These are phyloP conservation scores for Aegotheles bennettii DNA, from an alignment of 2,113 vertebrate genomes.

Conservation along the genomic window DNA sequence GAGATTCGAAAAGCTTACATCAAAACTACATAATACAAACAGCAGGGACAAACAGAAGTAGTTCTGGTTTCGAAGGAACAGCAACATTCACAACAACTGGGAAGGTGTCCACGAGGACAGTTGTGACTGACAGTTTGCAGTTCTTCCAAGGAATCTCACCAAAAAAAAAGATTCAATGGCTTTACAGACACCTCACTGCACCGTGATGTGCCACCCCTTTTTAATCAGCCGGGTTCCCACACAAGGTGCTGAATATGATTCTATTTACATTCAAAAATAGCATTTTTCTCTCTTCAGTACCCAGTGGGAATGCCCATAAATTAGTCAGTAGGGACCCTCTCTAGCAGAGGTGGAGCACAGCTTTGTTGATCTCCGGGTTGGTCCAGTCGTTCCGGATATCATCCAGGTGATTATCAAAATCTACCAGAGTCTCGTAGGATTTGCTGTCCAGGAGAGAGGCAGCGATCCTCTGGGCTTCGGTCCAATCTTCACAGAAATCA, in stretches of 20 bases:
- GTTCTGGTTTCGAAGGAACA: conserved; percentile 17
- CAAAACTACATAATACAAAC: conserved; percentile 49
- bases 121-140: background rate
- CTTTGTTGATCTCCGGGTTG: conserved; percentile 96
- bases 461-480: conserved; percentile 89
- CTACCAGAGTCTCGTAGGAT: conserved; percentile 89
- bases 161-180: background rate
- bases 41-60: conserved; percentile 41
- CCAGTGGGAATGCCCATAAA: background rate
- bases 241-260: background rate
- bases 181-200: background rate
- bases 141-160: conserved; percentile 6
- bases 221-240: conserved; percentile 41
- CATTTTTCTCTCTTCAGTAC: conserved; percentile 32
- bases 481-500: conserved; percentile 94
- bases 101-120: background rate
- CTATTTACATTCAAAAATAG: conserved; percentile 62
- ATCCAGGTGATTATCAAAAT: conserved; percentile 97
- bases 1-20: conserved; percentile 70
- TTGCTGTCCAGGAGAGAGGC: conserved; percentile 87
- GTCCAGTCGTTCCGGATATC: conserved; percentile 98
- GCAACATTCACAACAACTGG: background rate
- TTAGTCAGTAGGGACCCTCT: background rate
- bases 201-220: background rate
- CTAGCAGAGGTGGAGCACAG: conserved; percentile 92